A percentile compares a stretch with the other conserved stretches of the same genome.
phyloP scores from a whole-genome alignment of 2,797 vertebrate species.

The Xerus rutilus region DNA sequence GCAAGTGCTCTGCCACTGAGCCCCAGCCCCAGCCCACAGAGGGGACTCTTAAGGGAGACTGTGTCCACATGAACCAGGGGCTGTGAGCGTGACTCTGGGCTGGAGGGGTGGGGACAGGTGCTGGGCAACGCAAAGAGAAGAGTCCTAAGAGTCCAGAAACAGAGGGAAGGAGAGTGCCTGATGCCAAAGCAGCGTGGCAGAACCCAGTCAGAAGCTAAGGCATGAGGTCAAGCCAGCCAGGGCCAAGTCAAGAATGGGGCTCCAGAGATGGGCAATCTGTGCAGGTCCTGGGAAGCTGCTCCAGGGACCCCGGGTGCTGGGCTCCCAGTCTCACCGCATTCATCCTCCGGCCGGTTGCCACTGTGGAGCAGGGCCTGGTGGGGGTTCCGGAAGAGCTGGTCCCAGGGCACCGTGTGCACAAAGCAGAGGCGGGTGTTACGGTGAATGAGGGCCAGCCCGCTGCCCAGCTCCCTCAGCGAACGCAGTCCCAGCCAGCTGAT shows the following conservation, averaged over 20 bases:
- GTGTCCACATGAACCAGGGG: neutral
- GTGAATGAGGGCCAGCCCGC: constrained; percentile 94
- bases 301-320: neutral
- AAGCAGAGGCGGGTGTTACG: constrained; percentile 95
- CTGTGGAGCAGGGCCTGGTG: constrained; percentile 91
- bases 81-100: neutral
- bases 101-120: neutral
- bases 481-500: constrained; percentile 94
- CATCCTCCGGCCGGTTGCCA: constrained; percentile 89
- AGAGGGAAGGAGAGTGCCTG: neutral
- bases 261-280: neutral
- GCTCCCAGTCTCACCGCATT: constrained; percentile 90
- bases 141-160: neutral
- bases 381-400: constrained; percentile 90
- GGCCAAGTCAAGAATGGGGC: neutral
- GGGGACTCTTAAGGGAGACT: neutral
- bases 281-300: neutral
- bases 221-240: constrained; percentile 23
- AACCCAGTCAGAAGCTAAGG: neutral
- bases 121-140: neutral
- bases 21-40: too few species aligned
- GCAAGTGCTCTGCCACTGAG: too few species aligned
- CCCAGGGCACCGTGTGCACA: constrained; percentile 93
- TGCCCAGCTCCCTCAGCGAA: constrained; percentile 94
- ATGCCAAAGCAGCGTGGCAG: neutral